These are phyloP conservation scores for Brachyptera putata DNA, from an alignment of 2,888 invertebrate genomes.

Conservation along the genomic window DNA sequence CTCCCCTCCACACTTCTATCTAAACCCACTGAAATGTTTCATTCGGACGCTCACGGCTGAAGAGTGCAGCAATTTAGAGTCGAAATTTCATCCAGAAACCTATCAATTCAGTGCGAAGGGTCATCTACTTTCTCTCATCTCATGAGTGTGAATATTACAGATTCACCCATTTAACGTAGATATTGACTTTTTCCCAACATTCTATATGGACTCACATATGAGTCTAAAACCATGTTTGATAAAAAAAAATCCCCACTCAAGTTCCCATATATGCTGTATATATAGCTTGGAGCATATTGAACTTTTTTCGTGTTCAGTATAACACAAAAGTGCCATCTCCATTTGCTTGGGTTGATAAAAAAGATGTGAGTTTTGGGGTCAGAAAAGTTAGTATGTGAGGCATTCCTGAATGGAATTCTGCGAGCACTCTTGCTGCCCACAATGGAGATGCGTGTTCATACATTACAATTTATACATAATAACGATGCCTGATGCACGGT, in stretches of 20 bases:
- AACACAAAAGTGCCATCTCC: conserved; percentile 27
- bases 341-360: conserved; percentile 5
- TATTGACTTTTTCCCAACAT: conserved; percentile 2
- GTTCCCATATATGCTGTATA: too few species aligned
- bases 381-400: too few species aligned
- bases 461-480: too few species aligned
- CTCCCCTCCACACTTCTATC: too few species aligned
- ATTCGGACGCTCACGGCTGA: neutral
- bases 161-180: neutral
- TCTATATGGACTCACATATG: too few species aligned
- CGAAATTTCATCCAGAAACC: neutral
- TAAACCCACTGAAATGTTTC: too few species aligned
- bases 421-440: too few species aligned
- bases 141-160: neutral
- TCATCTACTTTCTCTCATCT: neutral
- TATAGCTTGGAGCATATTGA: conserved; percentile 3
- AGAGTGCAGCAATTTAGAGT: neutral
- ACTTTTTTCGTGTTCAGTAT: neutral
- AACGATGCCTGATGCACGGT: too few species aligned
- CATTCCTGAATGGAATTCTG: too few species aligned
- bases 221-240: conserved; percentile 2
- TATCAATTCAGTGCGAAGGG: neutral
- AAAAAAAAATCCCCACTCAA: neutral
- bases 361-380: conserved; percentile 20
- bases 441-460: too few species aligned